A percentile compares a stretch with the other conserved stretches of the same genome.
phyloP scores from a whole-genome alignment of 1,140 invertebrate genomes.

The Pachyrhynchus sulphureomaculatus region DNA sequence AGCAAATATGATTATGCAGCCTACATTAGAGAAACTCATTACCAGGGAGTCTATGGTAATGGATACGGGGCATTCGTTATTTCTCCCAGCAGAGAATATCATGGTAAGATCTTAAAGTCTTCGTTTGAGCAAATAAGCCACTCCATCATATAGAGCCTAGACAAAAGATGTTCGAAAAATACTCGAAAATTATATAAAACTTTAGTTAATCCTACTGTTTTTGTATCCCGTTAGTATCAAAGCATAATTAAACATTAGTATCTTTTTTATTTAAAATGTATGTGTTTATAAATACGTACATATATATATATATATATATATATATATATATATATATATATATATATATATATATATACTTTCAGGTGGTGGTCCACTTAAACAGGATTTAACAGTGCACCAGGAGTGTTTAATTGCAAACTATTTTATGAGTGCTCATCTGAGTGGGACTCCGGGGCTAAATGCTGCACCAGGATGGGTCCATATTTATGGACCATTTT shows the following conservation, averaged over 20 bases:
- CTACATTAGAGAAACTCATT: too few species aligned
- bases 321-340: too few species aligned
- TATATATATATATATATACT: too few species aligned
- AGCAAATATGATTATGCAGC: too few species aligned
- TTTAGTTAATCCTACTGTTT: too few species aligned
- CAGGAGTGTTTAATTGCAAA: neutral
- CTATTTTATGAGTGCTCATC: constrained; percentile 16
- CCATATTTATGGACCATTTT: constrained; percentile 17
- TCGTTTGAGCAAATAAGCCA: neutral
- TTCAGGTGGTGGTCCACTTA: constrained; percentile 5
- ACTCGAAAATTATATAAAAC: neutral
- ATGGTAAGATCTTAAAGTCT: neutral
- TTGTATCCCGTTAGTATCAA: too few species aligned
- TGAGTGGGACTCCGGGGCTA: neutral
- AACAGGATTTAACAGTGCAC: constrained; percentile 14
- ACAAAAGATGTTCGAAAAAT: neutral
- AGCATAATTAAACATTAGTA: too few species aligned
- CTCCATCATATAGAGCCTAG: neutral
- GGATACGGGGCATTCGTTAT: neutral
- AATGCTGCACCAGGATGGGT: constrained; percentile 5
- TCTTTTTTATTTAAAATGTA: too few species aligned
- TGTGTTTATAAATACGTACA: too few species aligned
- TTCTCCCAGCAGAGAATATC: constrained; percentile 5
- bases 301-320: too few species aligned
- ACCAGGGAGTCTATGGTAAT: too few species aligned